These are phyloP conservation scores for Maconellicoccus hirsutus DNA, from an alignment of 1,140 invertebrate species.

Conservation along the genomic window DNA sequence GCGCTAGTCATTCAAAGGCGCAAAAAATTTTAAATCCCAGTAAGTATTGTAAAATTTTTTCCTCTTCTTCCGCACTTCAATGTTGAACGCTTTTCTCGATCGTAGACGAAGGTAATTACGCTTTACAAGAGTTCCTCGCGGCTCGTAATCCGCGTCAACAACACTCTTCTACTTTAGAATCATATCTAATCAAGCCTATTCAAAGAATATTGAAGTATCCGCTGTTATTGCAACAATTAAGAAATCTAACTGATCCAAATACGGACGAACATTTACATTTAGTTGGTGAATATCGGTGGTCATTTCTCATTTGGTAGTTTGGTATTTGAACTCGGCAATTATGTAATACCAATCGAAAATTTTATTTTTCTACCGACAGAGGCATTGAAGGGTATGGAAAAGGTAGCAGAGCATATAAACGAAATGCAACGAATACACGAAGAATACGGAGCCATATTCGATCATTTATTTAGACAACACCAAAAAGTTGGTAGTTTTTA, in stretches of 20 bases:
- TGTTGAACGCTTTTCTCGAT: slow-evolving; percentile 26
- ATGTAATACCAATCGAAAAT: background rate
- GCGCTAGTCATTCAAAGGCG: slow-evolving; percentile 95
- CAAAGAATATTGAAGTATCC: slow-evolving; percentile 98
- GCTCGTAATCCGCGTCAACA: slow-evolving; percentile 89
- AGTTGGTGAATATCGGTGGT: slow-evolving; percentile 48
- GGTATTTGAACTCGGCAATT: too few relatives aligned
- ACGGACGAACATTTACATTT: slow-evolving; percentile 90
- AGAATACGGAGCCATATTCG: slow-evolving; percentile 96
- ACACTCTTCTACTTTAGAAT: slow-evolving; percentile 92
- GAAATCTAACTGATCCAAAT: slow-evolving; percentile 80
- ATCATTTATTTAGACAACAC: slow-evolving; percentile 87
- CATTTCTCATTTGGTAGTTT: background rate
- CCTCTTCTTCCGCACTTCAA: background rate
- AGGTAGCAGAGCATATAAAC: slow-evolving; percentile 98
- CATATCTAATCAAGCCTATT: slow-evolving; percentile 97
- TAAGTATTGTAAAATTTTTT: slow-evolving; percentile 48
- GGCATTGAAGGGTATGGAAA: slow-evolving; percentile 69
- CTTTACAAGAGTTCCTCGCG: slow-evolving; percentile 85
- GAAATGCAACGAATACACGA: slow-evolving; percentile 99
- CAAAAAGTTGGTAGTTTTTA: too few relatives aligned
- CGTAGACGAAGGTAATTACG: slow-evolving; percentile 87
- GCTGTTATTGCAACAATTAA: slow-evolving; percentile 83
- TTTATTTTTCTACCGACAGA: slow-evolving; percentile 24
- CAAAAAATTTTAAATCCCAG: slow-evolving; percentile 97